A percentile compares a stretch with the other conserved stretches of the same genome.
These are phyloP conservation scores for Drosophila nikananu DNA, from an alignment of 1,140 invertebrate species.

Conservation along the genomic window DNA sequence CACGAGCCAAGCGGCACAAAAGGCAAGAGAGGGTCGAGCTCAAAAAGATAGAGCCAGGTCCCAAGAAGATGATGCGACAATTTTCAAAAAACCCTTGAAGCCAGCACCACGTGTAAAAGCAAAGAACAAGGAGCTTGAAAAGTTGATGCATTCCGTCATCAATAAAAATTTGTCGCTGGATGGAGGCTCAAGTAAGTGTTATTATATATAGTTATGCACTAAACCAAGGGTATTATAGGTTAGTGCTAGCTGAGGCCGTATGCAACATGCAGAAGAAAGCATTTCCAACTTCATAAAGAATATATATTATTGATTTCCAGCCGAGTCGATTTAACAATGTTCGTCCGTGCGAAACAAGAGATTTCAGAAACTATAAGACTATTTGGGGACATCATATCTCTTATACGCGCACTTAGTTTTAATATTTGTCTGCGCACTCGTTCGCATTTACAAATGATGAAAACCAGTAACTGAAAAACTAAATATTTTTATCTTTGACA, in stretches of 20 bases:
- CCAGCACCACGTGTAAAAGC: conserved; percentile 40
- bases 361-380: too few species aligned
- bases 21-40: conserved; percentile 5
- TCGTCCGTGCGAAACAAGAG: too few species aligned
- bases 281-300: not conserved
- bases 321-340: too few species aligned
- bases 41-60: not conserved
- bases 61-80: not conserved
- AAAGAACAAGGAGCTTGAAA: conserved; percentile 25
- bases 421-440: too few species aligned
- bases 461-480: too few species aligned
- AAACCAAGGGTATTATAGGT: not conserved
- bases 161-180: not conserved
- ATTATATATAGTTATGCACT: not conserved
- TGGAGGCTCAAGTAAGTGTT: conserved; percentile 39
- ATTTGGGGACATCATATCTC: too few species aligned
- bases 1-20: conserved; percentile 48
- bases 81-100: conserved; percentile 55
- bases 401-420: too few species aligned
- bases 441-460: too few species aligned
- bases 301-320: not conserved
- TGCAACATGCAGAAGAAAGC: too few species aligned
- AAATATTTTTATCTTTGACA: not conserved
- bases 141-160: conserved; percentile 7
- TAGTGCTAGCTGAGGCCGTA: not conserved